Conservation (phyloP, 2,113 vertebrate species). For the Lophius piscatorius region DNA sequence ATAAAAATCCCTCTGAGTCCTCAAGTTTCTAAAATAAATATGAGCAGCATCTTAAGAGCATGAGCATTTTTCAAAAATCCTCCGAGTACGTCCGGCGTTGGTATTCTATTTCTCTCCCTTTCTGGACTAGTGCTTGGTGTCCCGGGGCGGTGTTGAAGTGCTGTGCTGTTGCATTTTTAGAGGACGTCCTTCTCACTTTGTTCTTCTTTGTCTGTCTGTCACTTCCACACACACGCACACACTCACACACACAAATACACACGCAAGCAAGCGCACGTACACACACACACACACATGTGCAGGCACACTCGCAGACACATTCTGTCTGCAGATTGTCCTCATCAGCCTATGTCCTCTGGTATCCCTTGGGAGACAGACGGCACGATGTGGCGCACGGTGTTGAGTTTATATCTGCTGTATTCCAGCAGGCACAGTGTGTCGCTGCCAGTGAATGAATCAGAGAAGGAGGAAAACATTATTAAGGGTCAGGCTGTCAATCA, state of each 20-base stretch:
- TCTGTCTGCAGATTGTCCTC: slow-evolving; percentile 27
- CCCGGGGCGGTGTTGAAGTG: slow-evolving; percentile 32
- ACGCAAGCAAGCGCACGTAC: too few species aligned
- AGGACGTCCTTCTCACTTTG: slow-evolving; percentile 49
- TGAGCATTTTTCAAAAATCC: slow-evolving; percentile 24
- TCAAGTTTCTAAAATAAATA: slow-evolving; percentile 1
- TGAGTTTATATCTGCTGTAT: slow-evolving; percentile 1
- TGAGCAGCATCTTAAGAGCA: slow-evolving; percentile 15
- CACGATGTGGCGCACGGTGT: not conserved
- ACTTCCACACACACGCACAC: slow-evolving; percentile 13
- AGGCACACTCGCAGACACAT: slow-evolving; percentile 10
- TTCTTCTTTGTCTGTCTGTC: slow-evolving; percentile 40
- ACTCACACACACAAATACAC: too few species aligned
- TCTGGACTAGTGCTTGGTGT: slow-evolving; percentile 34
- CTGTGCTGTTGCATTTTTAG: slow-evolving; percentile 34
- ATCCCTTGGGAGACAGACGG: slow-evolving; percentile 17
- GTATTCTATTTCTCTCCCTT: slow-evolving; percentile 32
- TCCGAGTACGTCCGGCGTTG: slow-evolving; percentile 3
- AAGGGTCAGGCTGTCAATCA: slow-evolving; percentile 26
- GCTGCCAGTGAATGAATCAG: slow-evolving; percentile 8
- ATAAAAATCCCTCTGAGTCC: slow-evolving; percentile 4
- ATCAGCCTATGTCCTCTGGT: slow-evolving; percentile 17
- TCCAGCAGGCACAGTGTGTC: slow-evolving; percentile 12
- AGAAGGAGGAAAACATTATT: slow-evolving; percentile 5
- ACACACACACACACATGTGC: slow-evolving; percentile 11